phyloP scores from a whole-genome alignment of 2,888 invertebrate genomes.

The Meganola albula region DNA sequence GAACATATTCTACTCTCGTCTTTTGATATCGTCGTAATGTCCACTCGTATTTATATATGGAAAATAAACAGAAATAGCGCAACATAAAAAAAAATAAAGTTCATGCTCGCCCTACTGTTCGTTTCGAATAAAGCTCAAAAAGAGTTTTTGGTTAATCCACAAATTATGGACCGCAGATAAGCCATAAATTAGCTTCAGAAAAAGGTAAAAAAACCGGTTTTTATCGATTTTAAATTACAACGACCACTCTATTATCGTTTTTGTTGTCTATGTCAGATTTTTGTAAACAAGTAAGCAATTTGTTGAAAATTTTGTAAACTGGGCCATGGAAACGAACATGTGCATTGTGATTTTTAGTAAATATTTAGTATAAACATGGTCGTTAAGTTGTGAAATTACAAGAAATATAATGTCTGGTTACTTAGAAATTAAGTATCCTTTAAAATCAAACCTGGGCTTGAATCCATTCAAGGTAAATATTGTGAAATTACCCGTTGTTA shows the following conservation, averaged over 20 bases:
- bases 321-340: no score
- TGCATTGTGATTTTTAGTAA: conserved; percentile 27
- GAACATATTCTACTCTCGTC: no score
- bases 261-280: conserved; percentile 43
- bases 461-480: conserved; percentile 79
- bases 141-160: no score
- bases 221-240: conserved; percentile 52
- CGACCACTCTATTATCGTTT: conserved; percentile 75
- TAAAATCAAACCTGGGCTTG: conserved; percentile 77
- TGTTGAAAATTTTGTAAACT: no score
- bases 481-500: conserved; percentile 15
- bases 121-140: no score
- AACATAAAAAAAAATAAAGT: no score
- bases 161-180: no score
- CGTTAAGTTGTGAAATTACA: conserved; percentile 19
- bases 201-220: conserved; percentile 39
- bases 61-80: no score
- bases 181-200: no score
- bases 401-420: conserved; percentile 71
- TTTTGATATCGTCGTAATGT: no score
- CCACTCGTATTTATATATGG: no score
- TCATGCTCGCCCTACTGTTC: no score
- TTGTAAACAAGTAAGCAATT: conserved; percentile 54
- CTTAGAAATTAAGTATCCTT: conserved; percentile 81
- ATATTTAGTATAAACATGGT: conserved; percentile 22